Evolutionary conservation across 2,888 invertebrate species (phyloP).

Genomic region (Bombylius discolor): DNA sequence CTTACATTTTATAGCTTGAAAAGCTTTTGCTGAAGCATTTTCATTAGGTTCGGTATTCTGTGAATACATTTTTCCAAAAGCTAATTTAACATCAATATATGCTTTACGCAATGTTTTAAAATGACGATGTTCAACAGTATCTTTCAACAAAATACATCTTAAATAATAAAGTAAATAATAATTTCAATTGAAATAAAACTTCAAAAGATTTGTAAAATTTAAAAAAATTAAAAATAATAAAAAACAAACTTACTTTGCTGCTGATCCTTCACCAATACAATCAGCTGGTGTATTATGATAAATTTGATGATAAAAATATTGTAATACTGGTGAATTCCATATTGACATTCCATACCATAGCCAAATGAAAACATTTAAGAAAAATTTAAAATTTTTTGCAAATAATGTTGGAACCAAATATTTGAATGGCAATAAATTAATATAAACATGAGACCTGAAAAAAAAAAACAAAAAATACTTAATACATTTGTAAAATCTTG

Average conservation of each 20-base stretch:
- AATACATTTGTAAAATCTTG: neutral
- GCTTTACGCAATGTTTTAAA: constrained; percentile 32
- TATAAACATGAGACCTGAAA: constrained; percentile 29
- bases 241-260: constrained; percentile 25
- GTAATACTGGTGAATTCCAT: constrained; percentile 36
- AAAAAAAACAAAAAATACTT: neutral
- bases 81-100: constrained; percentile 32
- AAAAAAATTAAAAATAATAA: neutral
- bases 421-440: constrained; percentile 33
- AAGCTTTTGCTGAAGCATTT: constrained; percentile 31
- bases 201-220: neutral
- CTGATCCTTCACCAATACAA: constrained; percentile 34
- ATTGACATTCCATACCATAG: constrained; percentile 35
- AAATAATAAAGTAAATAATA: neutral
- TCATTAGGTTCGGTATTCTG: constrained; percentile 21
- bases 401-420: constrained; percentile 35
- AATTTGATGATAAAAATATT: constrained; percentile 36
- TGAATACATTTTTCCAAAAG: constrained; percentile 26
- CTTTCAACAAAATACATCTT: constrained; percentile 33
- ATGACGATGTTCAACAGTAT: constrained; percentile 31
- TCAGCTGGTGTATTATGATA: constrained; percentile 32
- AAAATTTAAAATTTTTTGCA: constrained; percentile 33
- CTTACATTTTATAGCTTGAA: constrained; percentile 37
- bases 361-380: constrained; percentile 31
- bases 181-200: neutral